These are phyloP conservation scores for Adoxophyes honmai DNA, from an alignment of 1,140 invertebrate species.

Conservation along the genomic window DNA sequence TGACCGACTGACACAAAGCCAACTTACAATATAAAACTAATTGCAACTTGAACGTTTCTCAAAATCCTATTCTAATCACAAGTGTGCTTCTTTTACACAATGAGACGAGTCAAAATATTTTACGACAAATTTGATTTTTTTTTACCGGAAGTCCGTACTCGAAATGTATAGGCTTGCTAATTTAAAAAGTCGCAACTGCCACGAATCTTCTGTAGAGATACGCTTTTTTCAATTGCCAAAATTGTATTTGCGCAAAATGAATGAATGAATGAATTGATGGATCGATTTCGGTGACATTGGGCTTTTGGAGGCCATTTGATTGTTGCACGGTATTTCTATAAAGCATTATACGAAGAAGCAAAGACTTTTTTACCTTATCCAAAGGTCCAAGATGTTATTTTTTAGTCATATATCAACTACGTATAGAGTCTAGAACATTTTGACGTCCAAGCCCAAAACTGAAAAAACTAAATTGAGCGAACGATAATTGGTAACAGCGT, in stretches of 20 bases:
- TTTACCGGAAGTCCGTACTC: constrained; percentile 44
- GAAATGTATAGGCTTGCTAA: too few species aligned
- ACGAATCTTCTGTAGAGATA: too few species aligned
- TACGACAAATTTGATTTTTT: constrained; percentile 41
- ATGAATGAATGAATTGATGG: constrained; percentile 3
- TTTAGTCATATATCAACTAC: too few species aligned
- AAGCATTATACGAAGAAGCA: too few species aligned
- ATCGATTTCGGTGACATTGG: constrained; percentile 4
- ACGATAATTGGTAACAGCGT: too few species aligned
- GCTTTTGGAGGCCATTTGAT: constrained; percentile 15
- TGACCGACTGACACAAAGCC: not conserved
- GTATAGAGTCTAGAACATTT: too few species aligned
- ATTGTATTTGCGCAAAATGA: constrained; percentile 17
- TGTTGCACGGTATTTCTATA: not conserved
- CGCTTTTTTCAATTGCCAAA: too few species aligned
- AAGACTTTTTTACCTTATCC: too few species aligned
- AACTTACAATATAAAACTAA: constrained; percentile 6
- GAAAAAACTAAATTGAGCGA: too few species aligned
- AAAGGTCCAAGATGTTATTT: too few species aligned
- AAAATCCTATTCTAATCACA: constrained; percentile 46
- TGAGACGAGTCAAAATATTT: constrained; percentile 61
- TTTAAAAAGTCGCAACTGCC: too few species aligned
- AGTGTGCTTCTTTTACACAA: constrained; percentile 45
- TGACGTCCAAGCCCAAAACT: too few species aligned
- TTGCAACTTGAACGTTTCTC: constrained; percentile 27